Evolutionary conservation across 2,797 vertebrate genomes (phyloP), one percentile per base, ranked within the genome.

Genomic region (Betta splendens): DNA sequence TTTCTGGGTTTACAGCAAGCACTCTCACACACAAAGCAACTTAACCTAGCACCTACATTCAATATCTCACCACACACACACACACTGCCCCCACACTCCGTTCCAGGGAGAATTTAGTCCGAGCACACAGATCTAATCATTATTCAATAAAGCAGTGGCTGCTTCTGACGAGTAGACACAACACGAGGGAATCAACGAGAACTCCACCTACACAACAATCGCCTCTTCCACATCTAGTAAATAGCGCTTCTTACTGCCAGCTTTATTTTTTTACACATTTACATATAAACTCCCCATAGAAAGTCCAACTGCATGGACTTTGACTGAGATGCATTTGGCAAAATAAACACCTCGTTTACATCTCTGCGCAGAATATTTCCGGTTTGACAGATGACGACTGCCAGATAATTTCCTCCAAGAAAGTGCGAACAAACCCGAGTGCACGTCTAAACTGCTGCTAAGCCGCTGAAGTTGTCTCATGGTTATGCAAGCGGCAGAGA

Each of bases 111-210:
- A 35, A 53, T 47, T 42, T 56, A 66, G 33, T 5, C 39, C 5
- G 6, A 53, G 43, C 59, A 35, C 48, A 16, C 42, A 39, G 72
- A 77, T 53, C 58, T 69, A 60, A 80, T 71, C 64, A 51, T 44
- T 38, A 61, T 50, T 51, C 65, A 75, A 77, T 22, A 69, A 39
- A 59, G 57, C 54, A 36, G 50, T n/a, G 21, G 46, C 53, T 49
- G 37, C 68, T 37, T 29, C 57, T 28, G 53, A 68, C 53, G 63
- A 31, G 55, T 7, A 60, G 48, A 75, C 59, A 11, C 17, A 45
- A 53, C 65, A 65, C 11, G 15, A 28, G 39, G 28, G 37, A 55
- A 50, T 58, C 29, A 1, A 36, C 22, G 43, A 32, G 2, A 3
- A 12, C 25, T 55, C 44, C 11, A 52, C 50, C 46, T 20, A 51